Evolutionary conservation across 2,113 vertebrate species (phyloP).

Genomic region (Myiozetetes cayanensis): DNA sequence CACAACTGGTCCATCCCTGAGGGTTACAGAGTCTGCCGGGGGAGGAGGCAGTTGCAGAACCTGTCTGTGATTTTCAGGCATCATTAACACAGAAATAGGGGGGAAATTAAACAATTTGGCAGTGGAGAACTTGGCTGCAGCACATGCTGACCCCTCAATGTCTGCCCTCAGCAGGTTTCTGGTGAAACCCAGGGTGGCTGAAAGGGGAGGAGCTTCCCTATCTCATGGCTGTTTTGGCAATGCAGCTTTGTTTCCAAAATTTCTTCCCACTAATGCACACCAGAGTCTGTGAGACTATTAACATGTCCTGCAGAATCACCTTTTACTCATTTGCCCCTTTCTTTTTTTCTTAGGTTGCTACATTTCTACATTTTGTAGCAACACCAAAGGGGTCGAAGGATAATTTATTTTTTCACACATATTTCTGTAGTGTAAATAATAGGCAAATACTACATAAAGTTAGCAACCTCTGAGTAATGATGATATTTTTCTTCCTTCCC

Average conservation of each 20-base stretch:
- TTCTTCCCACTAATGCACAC: background rate
- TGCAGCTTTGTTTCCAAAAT: background rate
- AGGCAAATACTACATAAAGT: background rate
- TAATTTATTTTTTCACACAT: background rate
- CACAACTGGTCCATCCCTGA: rapidly evolving
- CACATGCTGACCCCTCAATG: background rate
- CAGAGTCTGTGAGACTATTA: background rate
- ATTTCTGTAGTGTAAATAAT: background rate
- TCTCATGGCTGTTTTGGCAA: background rate
- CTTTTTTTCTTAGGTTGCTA: background rate
- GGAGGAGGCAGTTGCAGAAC: background rate
- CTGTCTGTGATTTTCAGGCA: background rate
- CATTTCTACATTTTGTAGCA: background rate
- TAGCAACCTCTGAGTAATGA: background rate
- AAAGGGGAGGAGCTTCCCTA: background rate
- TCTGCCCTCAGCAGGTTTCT: background rate
- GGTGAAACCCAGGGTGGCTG: background rate
- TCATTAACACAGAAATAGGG: rapidly evolving
- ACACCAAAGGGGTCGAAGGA: background rate
- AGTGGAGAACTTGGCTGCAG: background rate
- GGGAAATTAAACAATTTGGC: background rate
- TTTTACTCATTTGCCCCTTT: background rate
- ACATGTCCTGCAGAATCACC: background rate
- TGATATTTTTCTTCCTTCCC: background rate
- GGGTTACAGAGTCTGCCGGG: background rate